These are phyloP conservation scores for Agriopis aurantiaria DNA, from an alignment of 2,888 invertebrate species.

Conservation along the genomic window DNA sequence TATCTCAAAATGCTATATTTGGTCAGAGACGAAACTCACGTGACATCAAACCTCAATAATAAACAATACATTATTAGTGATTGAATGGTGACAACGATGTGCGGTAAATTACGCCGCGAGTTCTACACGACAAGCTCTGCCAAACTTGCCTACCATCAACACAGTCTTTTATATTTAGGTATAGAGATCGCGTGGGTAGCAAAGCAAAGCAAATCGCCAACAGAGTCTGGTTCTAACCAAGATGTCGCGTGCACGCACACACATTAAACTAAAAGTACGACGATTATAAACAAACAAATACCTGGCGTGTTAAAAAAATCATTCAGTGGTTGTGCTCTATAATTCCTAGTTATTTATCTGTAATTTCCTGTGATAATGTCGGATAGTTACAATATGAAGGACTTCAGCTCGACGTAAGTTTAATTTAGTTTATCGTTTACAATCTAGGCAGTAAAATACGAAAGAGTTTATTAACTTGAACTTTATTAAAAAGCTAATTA, in stretches of 20 bases:
- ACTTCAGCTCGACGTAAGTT: conserved; percentile 82
- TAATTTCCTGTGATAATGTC: conserved; percentile 66
- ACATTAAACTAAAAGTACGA: conserved; percentile 53
- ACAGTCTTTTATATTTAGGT: conserved; percentile 30
- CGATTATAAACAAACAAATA: conserved; percentile 42
- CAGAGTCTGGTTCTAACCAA: conserved; percentile 58
- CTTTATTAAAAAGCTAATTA: no score
- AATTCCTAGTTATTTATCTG: conserved; percentile 12
- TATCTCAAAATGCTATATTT: not conserved
- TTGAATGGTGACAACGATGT: conserved; percentile 2
- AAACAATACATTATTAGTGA: conserved; percentile 3
- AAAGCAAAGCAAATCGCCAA: conserved; percentile 55
- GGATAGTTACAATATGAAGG: conserved; percentile 80
- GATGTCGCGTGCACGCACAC: conserved; percentile 64
- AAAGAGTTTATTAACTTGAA: not conserved
- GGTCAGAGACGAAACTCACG: not conserved
- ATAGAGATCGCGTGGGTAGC: conserved; percentile 37
- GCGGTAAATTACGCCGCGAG: not conserved
- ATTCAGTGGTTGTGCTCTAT: conserved; percentile 36
- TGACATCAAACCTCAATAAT: not conserved
- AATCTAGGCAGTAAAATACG: not conserved
- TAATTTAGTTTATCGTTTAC: conserved; percentile 16
- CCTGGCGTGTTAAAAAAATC: conserved; percentile 18
- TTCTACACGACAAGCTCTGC: conserved; percentile 19
- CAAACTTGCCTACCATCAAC: conserved; percentile 24